Base-by-base conservation (phyloP, 2,797 vertebrate genomes). In the Enteromius afrohamiltoni region DNA sequence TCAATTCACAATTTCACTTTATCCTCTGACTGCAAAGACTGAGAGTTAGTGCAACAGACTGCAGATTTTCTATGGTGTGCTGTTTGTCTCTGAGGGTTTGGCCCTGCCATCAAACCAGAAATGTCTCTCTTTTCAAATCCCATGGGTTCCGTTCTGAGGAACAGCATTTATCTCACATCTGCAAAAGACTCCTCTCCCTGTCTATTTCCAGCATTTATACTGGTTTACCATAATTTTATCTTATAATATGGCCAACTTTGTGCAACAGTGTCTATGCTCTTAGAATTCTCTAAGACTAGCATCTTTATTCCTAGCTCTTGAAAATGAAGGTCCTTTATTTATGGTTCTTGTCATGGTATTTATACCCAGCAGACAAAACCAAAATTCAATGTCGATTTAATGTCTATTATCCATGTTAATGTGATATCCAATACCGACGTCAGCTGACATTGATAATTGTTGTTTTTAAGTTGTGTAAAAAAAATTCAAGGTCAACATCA, bases 151-250 rank as follows among this genome's bases (percentile, higher is more conserved):
- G 62, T 77, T 88, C 55, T 80, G 80, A 87, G 77, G 84, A 86
- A 73, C 80, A 77, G 60, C 80, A 85, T 86, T 85, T 82, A 64
- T 80, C 74, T 75, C 74, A 79, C 80, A 65, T 87, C 77, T 64
- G 68, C 82, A 42, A 74, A 67, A 73, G 3, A 45, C 69, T 78
- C 29, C 26, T 55, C 58, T 64, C 69, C 29, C 19, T n/a, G 19
- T 29, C 84, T 86, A 82, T 88, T 87, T 88, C 58, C 83, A 85
- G 82, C 77, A 71, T 82, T 79, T 83, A 65, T 80, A 86, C 85
- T 80, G 81, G 85, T 76, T 80, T 82, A 86, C 87, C 83, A 84
- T 88, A 83, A 86, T 89, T 90, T 80, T 62, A 79, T 88, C 26
- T 85, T 84, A 85, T 83, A 85, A 69, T 79, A 71, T 62, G 73